Evolutionary conservation across 2,888 invertebrate genomes (phyloP).

Genomic region (Sphaeridia pumilis): DNA sequence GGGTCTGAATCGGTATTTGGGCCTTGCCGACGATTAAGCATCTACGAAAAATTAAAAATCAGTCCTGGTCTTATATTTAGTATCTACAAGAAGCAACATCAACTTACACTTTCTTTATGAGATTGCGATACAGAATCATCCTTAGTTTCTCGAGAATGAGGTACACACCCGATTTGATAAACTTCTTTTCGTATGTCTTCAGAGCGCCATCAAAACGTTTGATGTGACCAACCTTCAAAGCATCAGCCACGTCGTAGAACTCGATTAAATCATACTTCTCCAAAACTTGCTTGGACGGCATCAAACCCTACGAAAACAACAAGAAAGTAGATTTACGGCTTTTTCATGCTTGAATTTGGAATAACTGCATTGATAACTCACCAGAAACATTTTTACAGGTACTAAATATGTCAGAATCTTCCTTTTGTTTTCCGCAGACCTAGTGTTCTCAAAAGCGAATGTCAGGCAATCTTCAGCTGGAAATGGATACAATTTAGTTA

Average conservation of each 20-base stretch:
- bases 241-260: slow-evolving; percentile 76
- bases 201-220: slow-evolving; percentile 69
- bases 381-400: slow-evolving; percentile 90
- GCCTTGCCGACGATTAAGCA: slow-evolving; percentile 48
- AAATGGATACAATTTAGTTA: neutral
- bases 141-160: slow-evolving; percentile 92
- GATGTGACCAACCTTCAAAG: slow-evolving; percentile 82
- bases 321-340: too few species aligned
- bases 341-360: neutral
- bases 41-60: slow-evolving; percentile 33
- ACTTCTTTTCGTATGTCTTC: slow-evolving; percentile 76
- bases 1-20: slow-evolving; percentile 75
- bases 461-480: slow-evolving; percentile 84
- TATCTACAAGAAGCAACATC: slow-evolving; percentile 6
- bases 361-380: slow-evolving; percentile 32
- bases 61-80: neutral
- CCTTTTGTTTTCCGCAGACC: slow-evolving; percentile 69
- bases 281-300: slow-evolving; percentile 71
- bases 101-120: slow-evolving; percentile 78
- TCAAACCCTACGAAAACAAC: slow-evolving; percentile 55
- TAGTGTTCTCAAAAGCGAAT: slow-evolving; percentile 87
- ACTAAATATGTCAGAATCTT: slow-evolving; percentile 88
- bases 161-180: slow-evolving; percentile 94
- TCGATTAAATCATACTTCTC: slow-evolving; percentile 81
- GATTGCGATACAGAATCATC: slow-evolving; percentile 85